phyloP scores from a whole-genome alignment of 1,140 invertebrate genomes.

The Drosophila nasuta region DNA sequence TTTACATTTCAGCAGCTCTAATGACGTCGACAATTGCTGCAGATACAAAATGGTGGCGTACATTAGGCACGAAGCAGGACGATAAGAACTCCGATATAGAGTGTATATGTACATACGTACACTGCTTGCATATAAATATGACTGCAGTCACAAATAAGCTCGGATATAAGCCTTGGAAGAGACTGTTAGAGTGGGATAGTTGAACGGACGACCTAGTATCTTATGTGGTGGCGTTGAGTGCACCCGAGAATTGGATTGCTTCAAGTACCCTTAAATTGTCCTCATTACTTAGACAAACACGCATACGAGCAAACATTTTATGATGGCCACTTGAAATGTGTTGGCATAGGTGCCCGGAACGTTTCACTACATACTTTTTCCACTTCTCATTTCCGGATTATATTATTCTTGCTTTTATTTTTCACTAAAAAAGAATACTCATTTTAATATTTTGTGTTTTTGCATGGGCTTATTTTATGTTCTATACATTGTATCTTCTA shows the following conservation, averaged over 20 bases:
- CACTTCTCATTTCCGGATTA: conserved; percentile 76
- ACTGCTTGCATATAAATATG: conserved; percentile 78
- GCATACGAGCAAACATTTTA: conserved; percentile 8
- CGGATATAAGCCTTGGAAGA: conserved; percentile 19
- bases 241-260: conserved; percentile 80
- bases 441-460: too few relatives aligned
- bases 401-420: neutral
- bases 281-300: conserved; percentile 79
- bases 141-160: conserved; percentile 43
- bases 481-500: neutral
- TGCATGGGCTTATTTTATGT: too few relatives aligned
- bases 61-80: conserved; percentile 27
- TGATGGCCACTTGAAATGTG: conserved; percentile 58
- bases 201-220: conserved; percentile 34
- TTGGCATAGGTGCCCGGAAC: conserved; percentile 56
- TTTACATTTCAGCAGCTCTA: conserved; percentile 69
- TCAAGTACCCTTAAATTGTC: conserved; percentile 79
- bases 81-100: conserved; percentile 6
- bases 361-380: conserved; percentile 43
- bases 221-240: conserved; percentile 48
- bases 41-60: conserved; percentile 71
- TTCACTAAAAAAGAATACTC: neutral
- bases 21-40: conserved; percentile 45
- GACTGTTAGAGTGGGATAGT: conserved; percentile 29
- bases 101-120: conserved; percentile 58